Evolutionary conservation across 2,113 vertebrate species (phyloP), one percentile per base, ranked within the genome.

Genomic region (Mormyrus lacerda): DNA sequence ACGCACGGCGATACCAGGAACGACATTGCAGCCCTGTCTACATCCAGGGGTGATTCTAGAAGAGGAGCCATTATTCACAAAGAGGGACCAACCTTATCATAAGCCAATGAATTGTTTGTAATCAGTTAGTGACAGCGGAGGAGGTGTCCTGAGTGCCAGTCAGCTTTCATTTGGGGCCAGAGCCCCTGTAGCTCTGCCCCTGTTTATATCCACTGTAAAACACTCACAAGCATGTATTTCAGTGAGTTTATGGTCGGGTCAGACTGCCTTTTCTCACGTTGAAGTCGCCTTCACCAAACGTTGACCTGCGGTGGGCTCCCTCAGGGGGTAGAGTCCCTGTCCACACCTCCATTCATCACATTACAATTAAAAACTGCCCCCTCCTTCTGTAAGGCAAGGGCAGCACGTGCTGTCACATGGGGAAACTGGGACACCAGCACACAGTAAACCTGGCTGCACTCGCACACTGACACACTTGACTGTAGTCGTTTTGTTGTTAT

Each of bases 401-500:
- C 69, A 76, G 69, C 69, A 19, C 69, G n/a, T 13, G 35, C 35
- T 17, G 35, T 39, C 69, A 39, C 69, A 76, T 76, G 69, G 35
- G 69, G 69, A 76, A 76, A 76, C 31, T 76, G 35, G 69, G 69
- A 76, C 69, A 39, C 15, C 69, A 15, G 69, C 31, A 76, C 69
- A 10, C 69, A 76, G 35, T 35, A 2, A 39, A 15, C 35, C 69
- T 39, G 69, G 35, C 69, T 76, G 69, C 69, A 76, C n/a, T 89
- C 21, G 48, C 53, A 88, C 82, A 65, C 27, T 47, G 9, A 89
- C 35, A 0, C 2, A 76, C 89, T 55, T 92, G 35, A 47, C n/a
- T 85, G 58, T 73, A 85, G 45, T 85, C 89, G 21, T 90, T 35
- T 79, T 79, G 42, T 91, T 84, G 42, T 91, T 84, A 44, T 88